Evolutionary conservation across 92 coral and sea anemone species (phyloP).

Genomic region (Actinostola sp.): DNA sequence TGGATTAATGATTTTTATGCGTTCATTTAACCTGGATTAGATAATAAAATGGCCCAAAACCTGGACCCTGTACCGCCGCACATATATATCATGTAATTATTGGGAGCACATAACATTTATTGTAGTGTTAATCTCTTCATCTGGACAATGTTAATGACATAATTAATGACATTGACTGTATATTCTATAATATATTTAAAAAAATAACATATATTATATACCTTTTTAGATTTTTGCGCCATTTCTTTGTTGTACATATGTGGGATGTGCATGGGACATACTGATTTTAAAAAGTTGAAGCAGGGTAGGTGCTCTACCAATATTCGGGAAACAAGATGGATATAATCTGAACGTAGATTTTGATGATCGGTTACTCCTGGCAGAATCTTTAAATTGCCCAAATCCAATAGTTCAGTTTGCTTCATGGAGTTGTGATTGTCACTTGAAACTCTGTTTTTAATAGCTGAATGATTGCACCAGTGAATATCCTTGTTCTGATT

Average conservation of each 20-base stretch:
- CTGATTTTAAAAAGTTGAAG: conserved; percentile 14
- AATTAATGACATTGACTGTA: too few species aligned
- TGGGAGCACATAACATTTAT: too few species aligned
- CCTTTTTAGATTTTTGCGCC: conserved; percentile 48
- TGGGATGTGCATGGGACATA: conserved; percentile 27
- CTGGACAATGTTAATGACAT: too few species aligned
- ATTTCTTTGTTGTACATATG: conserved; percentile 46
- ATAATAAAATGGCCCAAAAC: too few species aligned
- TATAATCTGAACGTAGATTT: conserved; percentile 32
- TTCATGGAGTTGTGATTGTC: conserved; percentile 26
- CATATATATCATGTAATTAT: too few species aligned
- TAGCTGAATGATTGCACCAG: conserved; percentile 51
- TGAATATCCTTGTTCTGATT: conserved; percentile 61
- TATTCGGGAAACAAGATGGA: conserved; percentile 38
- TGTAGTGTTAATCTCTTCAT: too few species aligned
- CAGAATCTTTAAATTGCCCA: conserved; percentile 50
- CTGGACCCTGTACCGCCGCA: too few species aligned
- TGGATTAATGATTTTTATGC: too few species aligned
- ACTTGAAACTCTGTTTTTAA: conserved; percentile 47
- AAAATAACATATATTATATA: conserved; percentile 5
- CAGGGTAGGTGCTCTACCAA: conserved; percentile 54
- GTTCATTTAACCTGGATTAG: too few species aligned
- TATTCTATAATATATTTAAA: not conserved
- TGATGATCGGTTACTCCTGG: conserved; percentile 51
- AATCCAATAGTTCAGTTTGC: conserved; percentile 39